Base-by-base conservation (phyloP, 2,113 vertebrate species). In the Acanthochromis polyacanthus region DNA sequence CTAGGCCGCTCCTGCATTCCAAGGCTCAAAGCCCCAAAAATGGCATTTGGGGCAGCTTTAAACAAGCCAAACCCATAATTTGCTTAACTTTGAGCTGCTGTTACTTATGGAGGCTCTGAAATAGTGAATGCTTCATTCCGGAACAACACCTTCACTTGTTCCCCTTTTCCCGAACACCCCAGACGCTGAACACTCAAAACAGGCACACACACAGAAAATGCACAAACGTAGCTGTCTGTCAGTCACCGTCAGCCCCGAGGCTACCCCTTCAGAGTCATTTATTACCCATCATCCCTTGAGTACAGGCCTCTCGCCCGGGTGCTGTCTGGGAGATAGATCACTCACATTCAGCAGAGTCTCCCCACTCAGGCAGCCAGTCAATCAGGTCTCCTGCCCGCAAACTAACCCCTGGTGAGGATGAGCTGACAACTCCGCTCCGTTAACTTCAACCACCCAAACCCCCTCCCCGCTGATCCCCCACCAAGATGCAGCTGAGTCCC, bases 271-370 rank as follows among this genome's bases (percentile, higher is more conserved):
- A 66, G 63, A 78, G 50, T 79, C 87, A 81, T 90, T 92, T 87
- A 93, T 90, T 86, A 86, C 81, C 83, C 81, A 85, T 88, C 83
- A 86, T 91, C 88, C 88, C 87, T 32, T 66, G 88, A 78, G 92
- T 79, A 73, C 68, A 61, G 69, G 73, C 25, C 51, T 82, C 70
- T 46, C 25, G 10, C 56, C 64, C 61, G 52, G 48, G 79, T 60
- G 67, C 73, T 82, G 83, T 79, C 82, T 75, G 68, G 60, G 38
- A 89, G 87, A 89, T 66, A n/a, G 82, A 93, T 85, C 75, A 63
- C 82, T 80, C 74, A 32, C 15, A 82, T 63, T 76, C 82, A 81
- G 68, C 69, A 60, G 45, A 30, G 65, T 68, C 71, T 83, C 65
- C 55, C 65, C 59, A 66, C 74, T 62, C 82, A 62, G 71, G 43